Evolutionary conservation across 37 sponge, comb jelly and placozoan genomes (phyloP).

Genomic region (Beroe forskalii): DNA sequence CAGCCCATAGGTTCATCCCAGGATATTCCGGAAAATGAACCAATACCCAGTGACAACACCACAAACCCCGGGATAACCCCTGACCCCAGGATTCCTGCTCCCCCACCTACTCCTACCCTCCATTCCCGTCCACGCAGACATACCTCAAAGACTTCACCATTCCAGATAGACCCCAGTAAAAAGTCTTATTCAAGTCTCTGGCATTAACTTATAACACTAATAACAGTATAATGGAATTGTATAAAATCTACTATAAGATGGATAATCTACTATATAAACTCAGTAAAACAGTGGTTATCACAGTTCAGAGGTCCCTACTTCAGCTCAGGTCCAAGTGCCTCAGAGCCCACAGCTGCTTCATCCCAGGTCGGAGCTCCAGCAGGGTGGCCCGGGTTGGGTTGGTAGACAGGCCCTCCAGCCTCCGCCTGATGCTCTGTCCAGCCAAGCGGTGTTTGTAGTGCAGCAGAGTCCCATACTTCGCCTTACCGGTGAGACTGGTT

Average conservation of each 20-base stretch:
- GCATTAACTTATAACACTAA: neutral
- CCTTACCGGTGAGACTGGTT: neutral
- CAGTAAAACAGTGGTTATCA: neutral
- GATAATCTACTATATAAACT: neutral
- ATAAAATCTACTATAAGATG: neutral
- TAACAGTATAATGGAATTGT: neutral
- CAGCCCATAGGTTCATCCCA: neutral
- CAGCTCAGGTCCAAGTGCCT: neutral
- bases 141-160: neutral
- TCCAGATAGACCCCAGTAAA: neutral
- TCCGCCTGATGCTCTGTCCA: neutral
- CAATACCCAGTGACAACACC: neutral
- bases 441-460: neutral
- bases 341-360: neutral
- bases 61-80: neutral
- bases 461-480: neutral
- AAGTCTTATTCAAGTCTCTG: neutral
- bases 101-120: neutral
- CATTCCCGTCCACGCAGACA: neutral
- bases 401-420: neutral
- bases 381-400: neutral
- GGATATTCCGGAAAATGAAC: neutral
- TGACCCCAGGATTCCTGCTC: neutral
- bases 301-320: too few species aligned
- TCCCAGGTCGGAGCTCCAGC: neutral